Evolutionary conservation across 2,113 vertebrate species (phyloP), one percentile per base, ranked within the genome.

Genomic region (Hippocampus guttulatus): DNA sequence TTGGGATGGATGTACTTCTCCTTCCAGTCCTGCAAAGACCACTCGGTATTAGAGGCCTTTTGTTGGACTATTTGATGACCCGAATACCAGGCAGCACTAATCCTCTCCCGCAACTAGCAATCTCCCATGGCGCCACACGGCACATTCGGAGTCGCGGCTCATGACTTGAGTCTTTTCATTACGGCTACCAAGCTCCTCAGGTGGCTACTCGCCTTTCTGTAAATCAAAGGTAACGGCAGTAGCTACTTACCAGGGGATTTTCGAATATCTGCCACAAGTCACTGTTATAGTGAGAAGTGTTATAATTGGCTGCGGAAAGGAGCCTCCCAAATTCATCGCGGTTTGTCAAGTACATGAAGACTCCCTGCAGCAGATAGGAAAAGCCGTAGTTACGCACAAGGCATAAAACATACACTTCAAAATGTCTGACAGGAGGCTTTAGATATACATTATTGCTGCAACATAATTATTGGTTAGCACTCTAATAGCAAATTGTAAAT

Each of bases 221-320:
- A 58, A 49, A 76, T 45, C 57, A 67, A 45, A 64, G 41, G 15
- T 23, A 5, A 27, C 15, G 43, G 8, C n/a, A 2, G 8, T 80
- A 69, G 73, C 67, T 84, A 93, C 95, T 85, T 93, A 99, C 97
- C 96, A 94, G 86, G n/a, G 96, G 96, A 89, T 99, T 99, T 92
- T 97, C 95, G 92, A 96, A 99, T 81, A 99, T 96, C 90, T 99
- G 96, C 97, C 97, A 99, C 78, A 99, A 92, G 87, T 99, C 96
- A 64, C 92, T 96, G 92, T 97, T 95, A 85, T 94, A 94, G 88
- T 95, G 96, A 57, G 96, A 95, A 63, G 84, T 96, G 85, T 99
- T 99, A 79, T 98, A 99, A 92, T 96, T 98, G 77, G 96, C 95
- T 67, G 95, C 95, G 76, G 96, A 98, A 85, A 98, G 87, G 41